A percentile compares a stretch with the other conserved stretches of the same genome.
phyloP scores from a whole-genome alignment of 2,888 invertebrate genomes.

The Xiphydria camelus region DNA sequence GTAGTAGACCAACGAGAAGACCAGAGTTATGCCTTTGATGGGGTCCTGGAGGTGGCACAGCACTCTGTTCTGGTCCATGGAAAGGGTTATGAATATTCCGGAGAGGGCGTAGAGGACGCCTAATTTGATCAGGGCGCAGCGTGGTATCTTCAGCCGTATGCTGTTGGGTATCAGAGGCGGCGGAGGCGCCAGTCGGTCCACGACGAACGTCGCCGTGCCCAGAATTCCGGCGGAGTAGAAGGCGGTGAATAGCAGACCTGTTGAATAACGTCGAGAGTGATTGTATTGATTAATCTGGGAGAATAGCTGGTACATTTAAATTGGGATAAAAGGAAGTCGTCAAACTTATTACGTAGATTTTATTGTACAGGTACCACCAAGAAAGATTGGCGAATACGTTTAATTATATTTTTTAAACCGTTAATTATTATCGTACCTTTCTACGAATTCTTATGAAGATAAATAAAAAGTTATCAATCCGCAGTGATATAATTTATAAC shows the following conservation, averaged over 20 bases:
- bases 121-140: conserved; percentile 55
- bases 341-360: too few species aligned
- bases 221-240: conserved; percentile 40
- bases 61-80: conserved; percentile 62
- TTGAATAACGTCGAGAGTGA: conserved; percentile 1
- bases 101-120: conserved; percentile 58
- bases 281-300: background rate
- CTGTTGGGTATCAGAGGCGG: conserved; percentile 46
- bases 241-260: conserved; percentile 47
- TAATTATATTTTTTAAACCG: too few species aligned
- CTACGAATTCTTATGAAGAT: too few species aligned
- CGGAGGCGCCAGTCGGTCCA: conserved; percentile 41
- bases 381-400: too few species aligned
- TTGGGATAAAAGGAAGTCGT: too few species aligned
- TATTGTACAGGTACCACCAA: too few species aligned
- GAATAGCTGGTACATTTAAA: too few species aligned
- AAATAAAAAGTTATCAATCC: too few species aligned
- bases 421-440: too few species aligned
- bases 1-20: conserved; percentile 64
- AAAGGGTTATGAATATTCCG: conserved; percentile 60
- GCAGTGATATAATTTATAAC: too few species aligned
- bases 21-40: conserved; percentile 63
- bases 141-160: conserved; percentile 53
- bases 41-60: conserved; percentile 67
- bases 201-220: conserved; percentile 36